Base-by-base conservation (phyloP, 2,797 vertebrate genomes). In the Danionella dracula region DNA sequence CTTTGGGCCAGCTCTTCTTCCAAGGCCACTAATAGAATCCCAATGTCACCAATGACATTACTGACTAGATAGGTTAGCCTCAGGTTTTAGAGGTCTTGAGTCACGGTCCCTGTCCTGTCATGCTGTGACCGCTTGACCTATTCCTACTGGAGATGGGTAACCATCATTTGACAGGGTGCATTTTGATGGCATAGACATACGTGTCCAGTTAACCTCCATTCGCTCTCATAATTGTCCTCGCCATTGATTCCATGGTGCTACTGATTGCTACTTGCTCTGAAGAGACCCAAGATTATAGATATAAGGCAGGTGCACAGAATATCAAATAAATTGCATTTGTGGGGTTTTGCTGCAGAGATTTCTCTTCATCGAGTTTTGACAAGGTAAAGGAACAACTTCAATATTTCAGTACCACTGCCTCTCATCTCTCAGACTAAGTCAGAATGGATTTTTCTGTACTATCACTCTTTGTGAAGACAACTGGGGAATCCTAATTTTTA, bases 21-120 rank as follows among this genome's bases (percentile, higher is more conserved):
- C 68, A 83, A 86, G 84, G 84, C 85, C 81, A 82, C 84, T 88
- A 90, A 89, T 88, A 89, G 87, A 87, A 85, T 88, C 82, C 87
- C 87, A 88, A 89, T 87, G 87, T 90, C 88, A 89, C 78, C 76
- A 82, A 81, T 88, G 86, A 88, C 85, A 88, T 84, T 83, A 86
- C 85, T 81, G 70, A 71, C 76, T 70, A 54, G 77, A 68, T 69
- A 66, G 80, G 79, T 81, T 81, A 70, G 64, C 45, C 53, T 63
- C 23, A 4, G 49, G 46, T 34, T 58, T 51, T 53, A 50, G 56
- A 53, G 49, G 73, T 55, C 56, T 63, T 45, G 27, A 71, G 63
- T 53, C 48, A 40, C 65, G 34, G 48, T 48, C 51, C 57, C 11
- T 27, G 38, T 55, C 42, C 66, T 63, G 34, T 73, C 70, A 41